Conservation (phyloP, 2,797 vertebrate species). For the Manis javanica region DNA sequence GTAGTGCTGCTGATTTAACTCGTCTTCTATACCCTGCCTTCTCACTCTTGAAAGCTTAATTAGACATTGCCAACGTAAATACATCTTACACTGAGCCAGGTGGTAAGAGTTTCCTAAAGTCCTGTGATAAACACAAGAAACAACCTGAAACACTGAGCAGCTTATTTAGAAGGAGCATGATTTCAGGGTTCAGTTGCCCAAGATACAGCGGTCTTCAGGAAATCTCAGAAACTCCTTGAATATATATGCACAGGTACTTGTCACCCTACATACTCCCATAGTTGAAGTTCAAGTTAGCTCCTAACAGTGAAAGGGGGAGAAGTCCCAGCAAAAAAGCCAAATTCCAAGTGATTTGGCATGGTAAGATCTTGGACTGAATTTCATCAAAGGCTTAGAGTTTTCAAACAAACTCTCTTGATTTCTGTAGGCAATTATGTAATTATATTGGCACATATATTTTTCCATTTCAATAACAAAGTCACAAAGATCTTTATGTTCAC, state of each 20-base stretch:
- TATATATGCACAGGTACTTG: neutral
- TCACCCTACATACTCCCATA: neutral
- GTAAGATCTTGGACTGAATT: slow-evolving; percentile 44
- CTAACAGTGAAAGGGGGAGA: neutral
- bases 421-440: slow-evolving; percentile 54
- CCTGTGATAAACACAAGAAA: slow-evolving; percentile 38
- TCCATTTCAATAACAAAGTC: slow-evolving; percentile 58
- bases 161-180: slow-evolving; percentile 19
- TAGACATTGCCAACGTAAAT: neutral
- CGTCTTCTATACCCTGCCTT: neutral
- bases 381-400: neutral
- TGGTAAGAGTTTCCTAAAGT: neutral
- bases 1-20: neutral
- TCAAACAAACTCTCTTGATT: slow-evolving; percentile 29
- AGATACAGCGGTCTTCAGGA: neutral
- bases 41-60: neutral
- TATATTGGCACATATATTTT: slow-evolving; percentile 27
- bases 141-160: neutral
- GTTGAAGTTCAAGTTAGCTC: slow-evolving; percentile 53
- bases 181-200: slow-evolving; percentile 6
- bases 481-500: slow-evolving; percentile 46
- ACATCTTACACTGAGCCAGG: neutral
- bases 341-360: neutral
- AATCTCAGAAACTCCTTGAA: neutral
- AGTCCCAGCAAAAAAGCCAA: slow-evolving; percentile 32